Percentiles rank a stretch among this genome's conserved stretches.
phyloP scores from a whole-genome alignment of 2,888 invertebrate species.

The Trissoscelio sp. region DNA sequence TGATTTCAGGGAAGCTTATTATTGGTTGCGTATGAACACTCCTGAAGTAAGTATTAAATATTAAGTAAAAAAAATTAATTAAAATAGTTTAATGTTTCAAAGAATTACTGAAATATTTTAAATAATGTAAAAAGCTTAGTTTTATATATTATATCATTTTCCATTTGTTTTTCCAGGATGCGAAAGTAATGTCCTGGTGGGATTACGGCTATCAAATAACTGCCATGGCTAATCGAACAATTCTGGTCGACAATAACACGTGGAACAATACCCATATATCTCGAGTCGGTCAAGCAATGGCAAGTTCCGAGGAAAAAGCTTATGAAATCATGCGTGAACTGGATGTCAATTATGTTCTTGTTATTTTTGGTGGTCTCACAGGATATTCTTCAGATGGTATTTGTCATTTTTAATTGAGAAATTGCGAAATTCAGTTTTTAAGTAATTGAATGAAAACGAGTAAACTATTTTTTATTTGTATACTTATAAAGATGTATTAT shows the following conservation, averaged over 20 bases:
- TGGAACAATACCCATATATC: slow-evolving; percentile 99
- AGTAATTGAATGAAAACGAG: too few species aligned
- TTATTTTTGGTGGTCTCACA: slow-evolving; percentile 99
- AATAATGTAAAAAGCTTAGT: too few species aligned
- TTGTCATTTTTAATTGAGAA: too few species aligned
- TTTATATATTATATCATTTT: too few species aligned
- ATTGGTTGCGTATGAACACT: slow-evolving; percentile 98
- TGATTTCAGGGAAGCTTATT: slow-evolving; percentile 99
- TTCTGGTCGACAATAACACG: slow-evolving; percentile 99
- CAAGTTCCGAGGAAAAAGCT: slow-evolving; percentile 95
- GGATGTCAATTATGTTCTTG: slow-evolving; percentile 98
- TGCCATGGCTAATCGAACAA: slow-evolving; percentile 99
- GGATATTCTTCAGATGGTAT: slow-evolving; percentile 99
- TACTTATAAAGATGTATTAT: too few species aligned
- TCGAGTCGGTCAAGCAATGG: slow-evolving; percentile 99
- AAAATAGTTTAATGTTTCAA: too few species aligned
- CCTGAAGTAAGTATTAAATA: slow-evolving; percentile 86
- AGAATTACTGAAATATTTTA: too few species aligned
- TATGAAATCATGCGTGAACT: slow-evolving; percentile 99
- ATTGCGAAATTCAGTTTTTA: too few species aligned
- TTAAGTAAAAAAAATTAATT: too few species aligned
- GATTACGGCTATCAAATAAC: slow-evolving; percentile 99
- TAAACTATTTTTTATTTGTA: too few species aligned
- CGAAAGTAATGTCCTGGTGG: slow-evolving; percentile 99
- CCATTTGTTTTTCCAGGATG: too few species aligned